These are phyloP conservation scores for Brachionus koreanus DNA, from an alignment of 1,140 invertebrate genomes.

Conservation along the genomic window DNA sequence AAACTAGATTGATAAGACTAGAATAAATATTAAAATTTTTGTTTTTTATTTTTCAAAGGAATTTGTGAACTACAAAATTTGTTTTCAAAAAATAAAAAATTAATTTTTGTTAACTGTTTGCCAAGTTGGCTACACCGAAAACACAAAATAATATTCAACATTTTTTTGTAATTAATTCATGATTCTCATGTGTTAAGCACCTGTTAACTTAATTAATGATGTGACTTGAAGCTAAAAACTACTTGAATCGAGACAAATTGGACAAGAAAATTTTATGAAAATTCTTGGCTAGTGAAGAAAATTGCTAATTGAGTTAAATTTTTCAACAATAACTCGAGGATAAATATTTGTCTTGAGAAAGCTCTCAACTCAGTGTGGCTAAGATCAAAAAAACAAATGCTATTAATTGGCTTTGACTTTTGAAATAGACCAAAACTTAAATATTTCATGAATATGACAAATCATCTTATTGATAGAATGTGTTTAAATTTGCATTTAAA, in stretches of 20 bases:
- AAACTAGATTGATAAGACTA: too few species aligned
- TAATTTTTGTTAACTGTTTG: too few species aligned
- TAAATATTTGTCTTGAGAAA: not conserved
- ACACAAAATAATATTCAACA: too few species aligned
- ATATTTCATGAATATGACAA: not conserved
- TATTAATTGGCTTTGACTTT: not conserved
- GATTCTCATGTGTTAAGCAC: not conserved
- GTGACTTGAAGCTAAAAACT: not conserved
- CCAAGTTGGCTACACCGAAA: too few species aligned
- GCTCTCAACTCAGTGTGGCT: not conserved
- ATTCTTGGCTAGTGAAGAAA: not conserved
- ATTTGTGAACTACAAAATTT: too few species aligned
- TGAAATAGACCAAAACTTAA: not conserved
- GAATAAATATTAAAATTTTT: too few species aligned
- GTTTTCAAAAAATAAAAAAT: too few species aligned
- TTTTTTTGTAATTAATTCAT: not conserved
- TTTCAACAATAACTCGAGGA: constrained; percentile 16
- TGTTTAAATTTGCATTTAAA: not conserved
- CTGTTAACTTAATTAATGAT: not conserved
- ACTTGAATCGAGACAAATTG: constrained; percentile 1
- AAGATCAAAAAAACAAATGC: not conserved
- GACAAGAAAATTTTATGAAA: not conserved
- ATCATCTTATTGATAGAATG: not conserved
- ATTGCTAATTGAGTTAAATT: not conserved
- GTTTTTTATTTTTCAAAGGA: too few species aligned